Conservation (phyloP, 2,797 vertebrate species). For the Oceanodroma leucorhoa region DNA sequence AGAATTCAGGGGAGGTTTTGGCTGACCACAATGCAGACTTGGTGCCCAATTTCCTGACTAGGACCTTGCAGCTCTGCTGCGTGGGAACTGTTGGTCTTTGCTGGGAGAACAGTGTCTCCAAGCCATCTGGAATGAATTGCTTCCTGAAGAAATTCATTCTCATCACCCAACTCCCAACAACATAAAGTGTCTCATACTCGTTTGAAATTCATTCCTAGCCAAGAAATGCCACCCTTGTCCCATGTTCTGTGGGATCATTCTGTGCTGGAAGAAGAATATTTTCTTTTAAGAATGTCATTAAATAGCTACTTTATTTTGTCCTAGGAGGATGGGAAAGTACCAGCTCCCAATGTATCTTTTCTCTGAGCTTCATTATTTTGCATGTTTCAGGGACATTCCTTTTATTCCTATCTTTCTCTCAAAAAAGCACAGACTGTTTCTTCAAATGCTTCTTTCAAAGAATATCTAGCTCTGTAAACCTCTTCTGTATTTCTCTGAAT, state of each 20-base stretch:
- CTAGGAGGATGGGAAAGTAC: not conserved
- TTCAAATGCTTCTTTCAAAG: not conserved
- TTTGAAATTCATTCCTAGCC: not conserved
- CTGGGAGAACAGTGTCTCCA: not conserved
- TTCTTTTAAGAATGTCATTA: not conserved
- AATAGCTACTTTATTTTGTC: not conserved
- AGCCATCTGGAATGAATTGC: not conserved
- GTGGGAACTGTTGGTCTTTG: not conserved
- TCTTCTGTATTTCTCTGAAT: not conserved
- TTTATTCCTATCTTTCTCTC: not conserved
- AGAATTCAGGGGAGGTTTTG: not conserved
- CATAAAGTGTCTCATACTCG: not conserved
- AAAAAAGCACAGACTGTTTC: not conserved
- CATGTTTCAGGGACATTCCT: not conserved
- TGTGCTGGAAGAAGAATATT: not conserved
- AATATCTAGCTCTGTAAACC: not conserved
- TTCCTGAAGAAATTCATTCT: not conserved
- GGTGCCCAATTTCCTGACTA: not conserved
- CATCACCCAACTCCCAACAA: not conserved
- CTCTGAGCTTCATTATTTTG: not conserved
- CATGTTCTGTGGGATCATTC: not conserved
- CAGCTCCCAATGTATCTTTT: not conserved
- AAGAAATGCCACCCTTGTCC: not conserved
- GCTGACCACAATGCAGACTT: not conserved
- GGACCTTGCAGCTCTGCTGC: not conserved